Evolutionary conservation across 2,113 vertebrate species (phyloP).

Genomic region (Planiliza haematocheilus): DNA sequence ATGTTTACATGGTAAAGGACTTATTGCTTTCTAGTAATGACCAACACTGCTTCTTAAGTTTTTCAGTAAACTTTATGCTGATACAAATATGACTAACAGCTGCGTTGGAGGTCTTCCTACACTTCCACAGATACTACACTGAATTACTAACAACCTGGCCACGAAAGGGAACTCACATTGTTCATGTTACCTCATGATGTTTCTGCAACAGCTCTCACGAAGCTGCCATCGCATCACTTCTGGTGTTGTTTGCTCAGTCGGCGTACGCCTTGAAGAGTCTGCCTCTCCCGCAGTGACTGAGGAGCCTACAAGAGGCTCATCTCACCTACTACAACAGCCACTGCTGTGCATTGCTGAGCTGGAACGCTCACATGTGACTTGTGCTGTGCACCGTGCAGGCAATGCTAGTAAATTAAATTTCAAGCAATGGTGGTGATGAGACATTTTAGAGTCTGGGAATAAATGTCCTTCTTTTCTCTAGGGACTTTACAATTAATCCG

Average conservation of each 20-base stretch:
- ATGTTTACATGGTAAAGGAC: too few relatives aligned
- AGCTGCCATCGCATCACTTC: slow-evolving; percentile 85
- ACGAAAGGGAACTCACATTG: neutral
- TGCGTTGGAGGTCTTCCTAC: too few relatives aligned
- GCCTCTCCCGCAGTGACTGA: slow-evolving; percentile 85
- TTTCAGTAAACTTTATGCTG: too few relatives aligned
- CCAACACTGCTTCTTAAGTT: too few relatives aligned
- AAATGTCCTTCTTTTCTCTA: slow-evolving; percentile 30
- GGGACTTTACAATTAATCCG: slow-evolving; percentile 47
- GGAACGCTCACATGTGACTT: slow-evolving; percentile 84
- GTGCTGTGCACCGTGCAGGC: neutral
- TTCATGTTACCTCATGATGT: slow-evolving; percentile 78
- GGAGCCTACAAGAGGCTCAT: slow-evolving; percentile 85
- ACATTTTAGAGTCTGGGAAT: too few relatives aligned
- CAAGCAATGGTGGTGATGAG: too few relatives aligned
- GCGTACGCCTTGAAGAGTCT: slow-evolving; percentile 87
- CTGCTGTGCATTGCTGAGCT: slow-evolving; percentile 88
- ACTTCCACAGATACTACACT: too few relatives aligned
- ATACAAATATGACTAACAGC: too few relatives aligned
- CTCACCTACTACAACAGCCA: slow-evolving; percentile 92
- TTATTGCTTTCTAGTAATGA: too few relatives aligned
- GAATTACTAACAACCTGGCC: neutral
- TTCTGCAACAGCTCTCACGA: slow-evolving; percentile 85
- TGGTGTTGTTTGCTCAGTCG: slow-evolving; percentile 84
- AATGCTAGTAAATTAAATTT: too few relatives aligned